Conservation (phyloP, 2,888 invertebrate species). For the Odontomyia ornata region DNA sequence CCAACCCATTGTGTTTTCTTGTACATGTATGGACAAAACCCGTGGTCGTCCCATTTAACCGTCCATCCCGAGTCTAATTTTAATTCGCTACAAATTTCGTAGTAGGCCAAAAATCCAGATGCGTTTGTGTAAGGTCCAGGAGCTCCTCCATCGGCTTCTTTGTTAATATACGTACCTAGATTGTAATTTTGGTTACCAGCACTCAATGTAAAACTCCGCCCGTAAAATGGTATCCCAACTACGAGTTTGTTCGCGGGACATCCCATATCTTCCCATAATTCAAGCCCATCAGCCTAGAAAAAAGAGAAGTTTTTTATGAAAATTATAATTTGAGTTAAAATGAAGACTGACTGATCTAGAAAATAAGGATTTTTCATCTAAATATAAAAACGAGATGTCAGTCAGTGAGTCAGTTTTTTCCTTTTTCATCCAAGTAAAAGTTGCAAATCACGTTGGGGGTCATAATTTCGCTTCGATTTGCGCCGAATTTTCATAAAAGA, state of each 20-base stretch:
- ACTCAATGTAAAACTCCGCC: conserved; percentile 83
- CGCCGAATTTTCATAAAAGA: no score
- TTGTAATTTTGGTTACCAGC: conserved; percentile 84
- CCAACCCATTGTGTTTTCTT: conserved; percentile 92
- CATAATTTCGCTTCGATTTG: no score
- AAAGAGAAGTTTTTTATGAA: no score
- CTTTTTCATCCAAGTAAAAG: no score
- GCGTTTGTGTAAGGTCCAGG: conserved; percentile 88
- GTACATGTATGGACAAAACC: conserved; percentile 85
- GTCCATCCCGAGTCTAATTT: conserved; percentile 79
- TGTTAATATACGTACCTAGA: conserved; percentile 87
- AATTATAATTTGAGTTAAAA: not conserved
- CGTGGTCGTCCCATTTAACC: conserved; percentile 82
- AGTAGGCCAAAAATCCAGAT: conserved; percentile 86
- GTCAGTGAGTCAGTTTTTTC: no score
- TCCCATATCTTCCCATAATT: conserved; percentile 88
- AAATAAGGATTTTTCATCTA: no score
- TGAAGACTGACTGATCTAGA: not conserved
- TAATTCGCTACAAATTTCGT: conserved; percentile 84
- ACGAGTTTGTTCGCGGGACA: conserved; percentile 87
- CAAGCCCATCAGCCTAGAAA: conserved; percentile 82
- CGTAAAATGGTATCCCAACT: conserved; percentile 90
- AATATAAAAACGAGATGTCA: no score
- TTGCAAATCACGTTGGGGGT: no score
- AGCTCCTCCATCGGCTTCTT: conserved; percentile 87